These are phyloP conservation scores for Chromobotia macracanthus DNA, from an alignment of 2,797 vertebrate species.

Conservation along the genomic window DNA sequence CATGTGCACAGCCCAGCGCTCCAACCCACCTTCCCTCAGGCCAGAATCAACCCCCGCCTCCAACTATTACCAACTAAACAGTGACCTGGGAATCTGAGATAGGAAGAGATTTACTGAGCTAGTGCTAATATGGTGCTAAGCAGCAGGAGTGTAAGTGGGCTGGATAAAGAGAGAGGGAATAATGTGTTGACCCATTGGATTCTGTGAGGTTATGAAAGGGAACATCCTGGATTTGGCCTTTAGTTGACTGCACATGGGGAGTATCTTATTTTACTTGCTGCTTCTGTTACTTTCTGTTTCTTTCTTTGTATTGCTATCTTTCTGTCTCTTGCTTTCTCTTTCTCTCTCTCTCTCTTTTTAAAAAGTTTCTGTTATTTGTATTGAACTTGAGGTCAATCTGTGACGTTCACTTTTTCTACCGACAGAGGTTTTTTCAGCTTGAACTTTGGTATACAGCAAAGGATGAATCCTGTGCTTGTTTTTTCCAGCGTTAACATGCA, in stretches of 20 bases:
- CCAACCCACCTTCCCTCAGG: conserved; percentile 19
- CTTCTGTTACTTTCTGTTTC: neutral
- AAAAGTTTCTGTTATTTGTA: neutral
- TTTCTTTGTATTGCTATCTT: neutral
- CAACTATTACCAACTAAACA: conserved; percentile 42
- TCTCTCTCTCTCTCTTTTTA: neutral
- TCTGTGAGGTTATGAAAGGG: conserved; percentile 28
- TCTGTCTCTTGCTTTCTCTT: neutral
- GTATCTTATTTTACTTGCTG: conserved; percentile 7
- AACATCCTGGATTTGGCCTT: conserved; percentile 39
- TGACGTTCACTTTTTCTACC: neutral
- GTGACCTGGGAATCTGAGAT: conserved; percentile 38
- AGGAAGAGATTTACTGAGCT: conserved; percentile 41
- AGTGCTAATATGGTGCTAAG: conserved; percentile 31
- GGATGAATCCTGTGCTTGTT: no score
- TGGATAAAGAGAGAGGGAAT: conserved; percentile 18
- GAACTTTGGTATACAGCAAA: no score
- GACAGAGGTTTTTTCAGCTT: neutral
- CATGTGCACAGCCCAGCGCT: neutral
- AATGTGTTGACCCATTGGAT: neutral
- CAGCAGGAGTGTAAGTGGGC: neutral
- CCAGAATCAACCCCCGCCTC: conserved; percentile 16
- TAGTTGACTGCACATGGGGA: conserved; percentile 18
- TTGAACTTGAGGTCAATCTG: neutral
- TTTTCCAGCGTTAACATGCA: neutral